These are phyloP conservation scores for Zygaena filipendulae DNA, from an alignment of 2,888 invertebrate species.

Conservation along the genomic window DNA sequence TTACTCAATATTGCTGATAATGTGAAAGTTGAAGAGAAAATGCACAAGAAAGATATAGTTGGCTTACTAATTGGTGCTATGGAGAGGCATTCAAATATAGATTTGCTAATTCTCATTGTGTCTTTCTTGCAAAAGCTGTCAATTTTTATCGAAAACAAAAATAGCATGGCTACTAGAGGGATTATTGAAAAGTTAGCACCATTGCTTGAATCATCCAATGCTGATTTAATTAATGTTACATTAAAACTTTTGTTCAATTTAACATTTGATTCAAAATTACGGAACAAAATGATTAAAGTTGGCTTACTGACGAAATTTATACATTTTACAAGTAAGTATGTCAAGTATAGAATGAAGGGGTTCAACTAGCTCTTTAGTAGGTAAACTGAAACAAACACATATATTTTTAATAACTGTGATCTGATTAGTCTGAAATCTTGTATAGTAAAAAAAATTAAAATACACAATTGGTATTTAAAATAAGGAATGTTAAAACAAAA, in stretches of 20 bases:
- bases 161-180: constrained; percentile 85
- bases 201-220: constrained; percentile 74
- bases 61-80: constrained; percentile 88
- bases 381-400: no score
- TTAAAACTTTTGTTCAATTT: constrained; percentile 93
- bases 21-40: constrained; percentile 95
- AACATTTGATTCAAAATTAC: constrained; percentile 90
- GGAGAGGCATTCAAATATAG: constrained; percentile 86
- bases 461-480: no score
- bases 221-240: constrained; percentile 83
- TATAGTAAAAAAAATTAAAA: no score
- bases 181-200: constrained; percentile 87
- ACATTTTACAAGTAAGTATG: constrained; percentile 79
- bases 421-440: no score
- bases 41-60: constrained; percentile 93
- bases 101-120: constrained; percentile 88
- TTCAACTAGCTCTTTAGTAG: no score
- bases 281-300: constrained; percentile 89
- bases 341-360: no score
- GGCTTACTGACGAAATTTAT: constrained; percentile 92
- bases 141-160: constrained; percentile 94
- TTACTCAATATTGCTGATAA: constrained; percentile 96
- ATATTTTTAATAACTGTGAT: no score
- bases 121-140: constrained; percentile 96
- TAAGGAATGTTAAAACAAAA: no score